Evolutionary conservation across 2,888 invertebrate species (phyloP).

Genomic region (Rotaria socialis): DNA sequence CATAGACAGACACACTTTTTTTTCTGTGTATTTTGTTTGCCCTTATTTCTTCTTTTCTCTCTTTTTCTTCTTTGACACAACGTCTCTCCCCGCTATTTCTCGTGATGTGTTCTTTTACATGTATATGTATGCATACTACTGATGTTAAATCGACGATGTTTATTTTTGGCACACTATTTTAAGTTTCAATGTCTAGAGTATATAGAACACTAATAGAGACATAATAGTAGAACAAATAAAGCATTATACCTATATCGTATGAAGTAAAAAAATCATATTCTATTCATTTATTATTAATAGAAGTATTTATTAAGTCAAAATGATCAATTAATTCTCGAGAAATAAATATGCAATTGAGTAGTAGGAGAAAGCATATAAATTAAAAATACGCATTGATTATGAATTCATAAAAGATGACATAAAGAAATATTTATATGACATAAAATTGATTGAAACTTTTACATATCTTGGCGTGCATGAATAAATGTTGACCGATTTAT

Average conservation of each 20-base stretch:
- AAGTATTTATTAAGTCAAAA: too few species aligned
- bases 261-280: too few species aligned
- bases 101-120: background rate
- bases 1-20: background rate
- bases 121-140: background rate
- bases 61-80: background rate
- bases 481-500: background rate
- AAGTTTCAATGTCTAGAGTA: background rate
- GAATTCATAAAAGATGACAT: background rate
- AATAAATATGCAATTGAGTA: too few species aligned
- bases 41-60: background rate
- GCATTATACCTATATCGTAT: too few species aligned
- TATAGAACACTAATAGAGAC: background rate
- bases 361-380: too few species aligned
- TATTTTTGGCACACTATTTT: conserved; percentile 14
- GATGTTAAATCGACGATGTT: background rate
- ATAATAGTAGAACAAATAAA: background rate
- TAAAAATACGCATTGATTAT: too few species aligned
- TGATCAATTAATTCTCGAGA: too few species aligned
- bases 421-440: background rate
- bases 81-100: background rate
- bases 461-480: background rate
- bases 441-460: background rate
- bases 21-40: background rate
- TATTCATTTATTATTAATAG: too few species aligned